phyloP scores from a whole-genome alignment of 2,888 invertebrate species.

The Pemphredon lugubris region DNA sequence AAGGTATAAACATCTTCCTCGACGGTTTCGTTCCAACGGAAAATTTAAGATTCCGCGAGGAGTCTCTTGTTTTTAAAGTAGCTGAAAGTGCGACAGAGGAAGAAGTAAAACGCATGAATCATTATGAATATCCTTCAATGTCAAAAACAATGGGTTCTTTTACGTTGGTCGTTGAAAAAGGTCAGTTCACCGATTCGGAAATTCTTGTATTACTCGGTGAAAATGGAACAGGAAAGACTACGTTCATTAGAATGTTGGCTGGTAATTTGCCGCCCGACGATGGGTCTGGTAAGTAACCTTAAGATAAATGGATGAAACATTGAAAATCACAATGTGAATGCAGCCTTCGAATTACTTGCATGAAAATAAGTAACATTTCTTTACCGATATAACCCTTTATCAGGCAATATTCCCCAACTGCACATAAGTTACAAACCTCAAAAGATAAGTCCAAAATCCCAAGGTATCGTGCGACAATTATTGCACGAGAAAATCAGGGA shows the following conservation, averaged over 20 bases:
- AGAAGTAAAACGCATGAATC: slow-evolving; percentile 97
- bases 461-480: slow-evolving; percentile 94
- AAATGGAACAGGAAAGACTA: slow-evolving; percentile 99
- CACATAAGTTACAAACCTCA: slow-evolving; percentile 99
- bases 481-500: slow-evolving; percentile 98
- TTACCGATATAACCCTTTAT: not conserved
- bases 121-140: slow-evolving; percentile 98
- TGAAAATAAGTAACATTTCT: not conserved
- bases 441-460: slow-evolving; percentile 99
- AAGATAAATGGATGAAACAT: not conserved
- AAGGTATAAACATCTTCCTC: slow-evolving; percentile 99
- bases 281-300: slow-evolving; percentile 83
- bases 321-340: slow-evolving; percentile 16
- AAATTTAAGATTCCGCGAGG: slow-evolving; percentile 98
- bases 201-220: slow-evolving; percentile 98
- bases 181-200: slow-evolving; percentile 99
- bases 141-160: slow-evolving; percentile 91
- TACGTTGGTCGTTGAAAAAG: slow-evolving; percentile 89
- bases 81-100: slow-evolving; percentile 98
- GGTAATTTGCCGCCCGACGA: slow-evolving; percentile 96
- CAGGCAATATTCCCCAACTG: slow-evolving; percentile 91
- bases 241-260: slow-evolving; percentile 99
- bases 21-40: slow-evolving; percentile 99
- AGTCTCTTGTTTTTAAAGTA: slow-evolving; percentile 98
- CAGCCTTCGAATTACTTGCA: too few relatives aligned